Evolutionary conservation across 1,140 invertebrate genomes (phyloP).

Genomic region (Leptopilina clavipes): DNA sequence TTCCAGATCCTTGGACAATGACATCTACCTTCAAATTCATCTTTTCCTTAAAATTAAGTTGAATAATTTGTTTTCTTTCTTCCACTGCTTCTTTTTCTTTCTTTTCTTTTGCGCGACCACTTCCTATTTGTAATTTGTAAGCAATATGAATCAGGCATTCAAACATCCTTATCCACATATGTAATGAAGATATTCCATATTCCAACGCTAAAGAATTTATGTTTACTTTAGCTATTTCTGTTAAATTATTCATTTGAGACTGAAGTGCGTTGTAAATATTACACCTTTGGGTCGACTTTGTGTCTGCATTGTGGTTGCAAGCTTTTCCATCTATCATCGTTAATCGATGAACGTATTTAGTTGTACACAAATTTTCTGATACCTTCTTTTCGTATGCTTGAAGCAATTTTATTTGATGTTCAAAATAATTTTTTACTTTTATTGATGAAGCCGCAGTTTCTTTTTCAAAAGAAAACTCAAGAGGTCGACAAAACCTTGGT

Average conservation of each 20-base stretch:
- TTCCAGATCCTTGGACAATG: background rate
- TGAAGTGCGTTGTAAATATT: slow-evolving; percentile 8
- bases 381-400: background rate
- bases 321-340: background rate
- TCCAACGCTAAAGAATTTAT: background rate
- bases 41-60: background rate
- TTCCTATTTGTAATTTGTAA: background rate
- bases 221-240: background rate
- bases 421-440: background rate
- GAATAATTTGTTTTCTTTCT: background rate
- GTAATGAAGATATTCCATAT: slow-evolving; percentile 3
- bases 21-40: background rate
- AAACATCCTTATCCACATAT: slow-evolving; percentile 4
- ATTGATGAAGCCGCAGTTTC: background rate
- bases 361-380: background rate
- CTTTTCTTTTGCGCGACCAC: background rate
- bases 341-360: background rate
- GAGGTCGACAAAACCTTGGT: background rate
- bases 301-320: background rate
- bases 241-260: background rate
- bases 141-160: background rate
- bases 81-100: background rate
- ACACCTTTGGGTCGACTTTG: background rate
- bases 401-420: background rate
- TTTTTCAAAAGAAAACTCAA: slow-evolving; percentile 1